These are phyloP conservation scores for Biston stratarius DNA, from an alignment of 2,888 invertebrate species.

Conservation along the genomic window DNA sequence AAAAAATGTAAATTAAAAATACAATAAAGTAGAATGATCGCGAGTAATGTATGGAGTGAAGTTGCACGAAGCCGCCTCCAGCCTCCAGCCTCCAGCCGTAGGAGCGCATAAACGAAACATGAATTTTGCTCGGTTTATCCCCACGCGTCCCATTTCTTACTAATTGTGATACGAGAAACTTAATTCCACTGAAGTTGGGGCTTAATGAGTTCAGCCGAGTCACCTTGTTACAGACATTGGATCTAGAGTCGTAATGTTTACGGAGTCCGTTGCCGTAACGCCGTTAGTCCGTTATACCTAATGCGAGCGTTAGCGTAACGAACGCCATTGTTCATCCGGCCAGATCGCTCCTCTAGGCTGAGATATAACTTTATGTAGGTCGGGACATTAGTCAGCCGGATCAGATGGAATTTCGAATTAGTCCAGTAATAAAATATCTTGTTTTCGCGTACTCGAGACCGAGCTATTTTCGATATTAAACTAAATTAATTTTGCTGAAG, in stretches of 20 bases:
- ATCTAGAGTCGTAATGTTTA: constrained; percentile 10
- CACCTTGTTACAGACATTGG: constrained; percentile 13
- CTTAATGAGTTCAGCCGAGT: constrained; percentile 9
- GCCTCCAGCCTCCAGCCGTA: too few species aligned
- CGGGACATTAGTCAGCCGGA: neutral
- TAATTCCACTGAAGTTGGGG: constrained; percentile 8
- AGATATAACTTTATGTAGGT: neutral
- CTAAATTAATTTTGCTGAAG: neutral
- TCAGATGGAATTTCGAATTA: neutral
- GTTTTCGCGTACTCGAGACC: neutral
- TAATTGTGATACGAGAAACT: constrained; percentile 9
- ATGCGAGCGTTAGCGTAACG: constrained; percentile 13
- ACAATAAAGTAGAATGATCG: too few species aligned
- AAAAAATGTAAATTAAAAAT: too few species aligned
- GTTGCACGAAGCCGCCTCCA: too few species aligned
- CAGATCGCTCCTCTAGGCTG: neutral
- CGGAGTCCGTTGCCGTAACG: constrained; percentile 18
- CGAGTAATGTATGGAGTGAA: too few species aligned
- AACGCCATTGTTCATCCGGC: constrained; percentile 13
- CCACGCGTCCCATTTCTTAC: constrained; percentile 12
- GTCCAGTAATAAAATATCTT: neutral
- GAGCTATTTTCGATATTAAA: neutral
- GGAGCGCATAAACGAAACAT: neutral
- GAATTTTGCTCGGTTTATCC: neutral
- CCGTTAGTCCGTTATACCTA: constrained; percentile 17